These are phyloP conservation scores for Nyctibius bracteatus DNA, from an alignment of 2,113 vertebrate genomes.

Conservation along the genomic window DNA sequence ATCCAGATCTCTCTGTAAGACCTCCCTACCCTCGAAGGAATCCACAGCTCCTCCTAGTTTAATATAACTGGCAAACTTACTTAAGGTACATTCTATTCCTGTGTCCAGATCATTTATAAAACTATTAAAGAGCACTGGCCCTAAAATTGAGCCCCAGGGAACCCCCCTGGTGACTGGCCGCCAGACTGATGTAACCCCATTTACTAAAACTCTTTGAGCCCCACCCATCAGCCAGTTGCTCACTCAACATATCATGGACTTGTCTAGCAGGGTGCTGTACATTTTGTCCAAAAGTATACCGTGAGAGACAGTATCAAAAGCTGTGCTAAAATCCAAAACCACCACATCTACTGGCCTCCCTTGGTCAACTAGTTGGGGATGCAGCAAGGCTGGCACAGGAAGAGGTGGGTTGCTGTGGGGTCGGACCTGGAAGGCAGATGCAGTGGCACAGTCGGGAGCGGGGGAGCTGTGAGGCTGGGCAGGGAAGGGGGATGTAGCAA, in stretches of 20 bases:
- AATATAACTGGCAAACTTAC: background rate
- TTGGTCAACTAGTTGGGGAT: background rate
- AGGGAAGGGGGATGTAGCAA: background rate
- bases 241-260: background rate
- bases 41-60: background rate
- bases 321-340: background rate
- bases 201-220: background rate
- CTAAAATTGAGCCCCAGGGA: background rate
- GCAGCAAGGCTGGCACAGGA: background rate
- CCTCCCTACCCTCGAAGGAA: background rate
- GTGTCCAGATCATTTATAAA: background rate
- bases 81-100: background rate
- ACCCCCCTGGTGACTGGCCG: background rate
- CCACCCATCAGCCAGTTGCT: background rate
- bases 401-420: background rate
- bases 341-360: background rate
- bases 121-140: background rate
- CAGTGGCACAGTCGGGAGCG: accelerated
- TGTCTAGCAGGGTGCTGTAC: background rate
- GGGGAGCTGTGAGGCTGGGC: background rate
- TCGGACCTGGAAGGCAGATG: accelerated
- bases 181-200: background rate
- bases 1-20: background rate
- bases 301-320: background rate
- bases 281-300: background rate